phyloP scores from a whole-genome alignment of 2,888 invertebrate genomes.

The Harmothoe impar region DNA sequence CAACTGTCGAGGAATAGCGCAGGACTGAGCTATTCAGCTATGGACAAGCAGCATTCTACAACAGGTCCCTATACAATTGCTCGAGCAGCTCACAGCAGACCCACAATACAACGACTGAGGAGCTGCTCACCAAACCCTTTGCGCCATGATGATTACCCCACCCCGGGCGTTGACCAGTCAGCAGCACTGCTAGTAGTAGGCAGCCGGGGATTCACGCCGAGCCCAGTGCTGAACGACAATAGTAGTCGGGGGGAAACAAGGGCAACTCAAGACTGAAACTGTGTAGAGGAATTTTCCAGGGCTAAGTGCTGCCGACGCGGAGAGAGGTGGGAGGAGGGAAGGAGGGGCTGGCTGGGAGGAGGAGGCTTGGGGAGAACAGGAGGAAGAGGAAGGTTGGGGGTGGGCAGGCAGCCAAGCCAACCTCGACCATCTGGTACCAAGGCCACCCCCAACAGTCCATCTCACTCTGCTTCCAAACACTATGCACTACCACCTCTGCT shows the following conservation, averaged over 20 bases:
- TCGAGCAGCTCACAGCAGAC: no score
- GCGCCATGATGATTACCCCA: no score
- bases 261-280: constrained; percentile 18
- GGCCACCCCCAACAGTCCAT: not conserved
- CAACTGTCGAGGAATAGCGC: no score
- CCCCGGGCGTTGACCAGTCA: no score
- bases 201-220: not conserved
- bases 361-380: no score
- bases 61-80: no score
- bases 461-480: not conserved
- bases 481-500: not conserved
- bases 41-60: no score
- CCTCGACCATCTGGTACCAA: not conserved
- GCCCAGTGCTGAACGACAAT: not conserved
- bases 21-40: no score
- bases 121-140: no score
- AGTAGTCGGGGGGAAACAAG: not conserved
- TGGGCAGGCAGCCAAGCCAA: constrained; percentile 11
- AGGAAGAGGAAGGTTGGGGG: not conserved
- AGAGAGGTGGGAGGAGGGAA: not conserved
- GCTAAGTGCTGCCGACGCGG: not conserved
- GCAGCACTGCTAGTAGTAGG: no score
- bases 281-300: constrained; percentile 16
- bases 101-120: no score
- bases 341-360: no score